Evolutionary conservation across 2,888 invertebrate genomes (phyloP), one percentile per base, ranked within the genome.

Genomic region (Diabrotica balteata): DNA sequence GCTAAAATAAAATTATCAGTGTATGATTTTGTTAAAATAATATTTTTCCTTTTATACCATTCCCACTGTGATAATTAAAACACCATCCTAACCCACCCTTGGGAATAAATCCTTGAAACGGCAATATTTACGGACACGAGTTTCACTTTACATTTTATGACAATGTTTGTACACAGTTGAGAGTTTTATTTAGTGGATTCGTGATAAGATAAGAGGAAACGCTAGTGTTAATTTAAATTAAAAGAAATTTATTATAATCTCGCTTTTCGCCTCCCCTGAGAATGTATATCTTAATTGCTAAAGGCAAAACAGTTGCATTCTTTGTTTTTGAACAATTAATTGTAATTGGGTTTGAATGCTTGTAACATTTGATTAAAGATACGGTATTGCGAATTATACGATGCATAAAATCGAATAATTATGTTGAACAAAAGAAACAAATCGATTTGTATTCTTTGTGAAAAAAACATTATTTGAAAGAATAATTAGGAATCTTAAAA

Each of bases 221-320:
- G 58, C 54, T 59, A 59, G 66, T 63, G 68, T 66, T 71, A 71
- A 71, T 71, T 71, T 68, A 71, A 71, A 67, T 67, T 62, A 64
- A 64, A 61, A 58, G 51, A 51, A 64, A 64, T 64, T 64, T 64
- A 64, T 64, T 51, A 52, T 32, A 55, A 54, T n/a, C 54, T 43
- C 54, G 62, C 62, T 62, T 62, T 43, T 11, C n/a, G 11, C 43
- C 54, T 49, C 54, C 11, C 49, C 54, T 32, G 62, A 59, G 10
- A 54, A 45, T 54, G 54, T 47, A 47, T 62, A 62, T 62, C 62
- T 54, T 43, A 61, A 61, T 61, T 53, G 61, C 53, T 46, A 44
- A 22, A 46, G 11, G 53, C 52, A 32, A 53, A 17, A 44, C 44
- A 52, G 45, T 60, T 52, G 44, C 45, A 44, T 44, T 43, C 53